Conservation (phyloP, 64 coral and sea anemone genomes). For the Stichodactyla helianthus region DNA sequence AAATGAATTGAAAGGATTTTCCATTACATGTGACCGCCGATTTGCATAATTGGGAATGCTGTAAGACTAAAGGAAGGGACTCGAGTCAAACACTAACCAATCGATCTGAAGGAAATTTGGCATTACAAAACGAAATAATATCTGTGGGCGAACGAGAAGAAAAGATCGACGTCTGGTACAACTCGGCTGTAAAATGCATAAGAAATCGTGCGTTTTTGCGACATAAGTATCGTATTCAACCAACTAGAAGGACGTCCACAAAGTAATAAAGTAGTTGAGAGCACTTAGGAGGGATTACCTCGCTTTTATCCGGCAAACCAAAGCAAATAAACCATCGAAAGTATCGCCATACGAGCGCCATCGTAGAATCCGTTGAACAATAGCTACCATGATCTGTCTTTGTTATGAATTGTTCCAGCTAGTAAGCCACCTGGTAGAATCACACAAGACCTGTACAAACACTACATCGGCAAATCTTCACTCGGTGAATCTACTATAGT, state of each 20-base stretch:
- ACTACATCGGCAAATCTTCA: neutral
- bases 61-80: neutral
- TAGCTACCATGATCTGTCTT: slow-evolving; percentile 7
- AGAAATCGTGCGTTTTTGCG: neutral
- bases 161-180: neutral
- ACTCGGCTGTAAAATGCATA: neutral
- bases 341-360: slow-evolving; percentile 15
- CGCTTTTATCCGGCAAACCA: slow-evolving; percentile 14
- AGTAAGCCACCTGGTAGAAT: slow-evolving; percentile 7
- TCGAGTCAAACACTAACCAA: neutral
- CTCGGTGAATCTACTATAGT: neutral
- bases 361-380: neutral
- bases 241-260: neutral
- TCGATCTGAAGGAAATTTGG: neutral
- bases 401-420: neutral
- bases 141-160: neutral
- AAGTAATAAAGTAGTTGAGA: neutral
- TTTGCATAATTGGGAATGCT: slow-evolving; percentile 6
- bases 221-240: neutral
- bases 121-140: neutral
- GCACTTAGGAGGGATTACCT: slow-evolving; percentile 2
- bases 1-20: slow-evolving; percentile 1
- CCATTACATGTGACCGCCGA: neutral
- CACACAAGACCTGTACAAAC: neutral
- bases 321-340: slow-evolving; percentile 29